phyloP scores from a whole-genome alignment of 2,888 invertebrate genomes.

The Sarcophaga caerulescens region DNA sequence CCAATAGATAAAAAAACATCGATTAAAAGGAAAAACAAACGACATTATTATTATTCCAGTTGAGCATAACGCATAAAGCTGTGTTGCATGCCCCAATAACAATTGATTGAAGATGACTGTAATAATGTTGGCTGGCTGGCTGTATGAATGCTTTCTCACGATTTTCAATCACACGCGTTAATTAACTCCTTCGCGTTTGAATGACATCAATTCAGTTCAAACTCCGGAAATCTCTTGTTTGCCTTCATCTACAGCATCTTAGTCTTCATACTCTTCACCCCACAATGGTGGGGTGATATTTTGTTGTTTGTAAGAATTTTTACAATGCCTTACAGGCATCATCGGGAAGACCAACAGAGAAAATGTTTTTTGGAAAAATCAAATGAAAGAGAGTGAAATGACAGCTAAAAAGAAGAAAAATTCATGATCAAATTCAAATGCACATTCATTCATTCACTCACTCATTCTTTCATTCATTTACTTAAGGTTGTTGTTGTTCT shows the following conservation, averaged over 20 bases:
- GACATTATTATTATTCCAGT: not conserved
- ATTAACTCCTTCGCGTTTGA: slow-evolving; percentile 71
- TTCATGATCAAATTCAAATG: slow-evolving; percentile 35
- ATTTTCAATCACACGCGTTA: slow-evolving; percentile 72
- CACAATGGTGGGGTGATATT: not conserved
- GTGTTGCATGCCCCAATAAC: slow-evolving; percentile 2
- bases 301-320: slow-evolving; percentile 1
- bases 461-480: slow-evolving; percentile 25
- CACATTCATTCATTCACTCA: slow-evolving; percentile 56
- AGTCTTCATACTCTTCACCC: slow-evolving; percentile 1
- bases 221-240: slow-evolving; percentile 75
- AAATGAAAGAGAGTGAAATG: slow-evolving; percentile 24
- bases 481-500: not conserved
- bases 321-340: slow-evolving; percentile 22
- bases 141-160: slow-evolving; percentile 72
- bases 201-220: slow-evolving; percentile 51
- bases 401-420: slow-evolving; percentile 36
- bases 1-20: not conserved
- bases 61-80: not conserved
- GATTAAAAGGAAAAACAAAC: not conserved
- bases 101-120: slow-evolving; percentile 1
- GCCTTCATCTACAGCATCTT: slow-evolving; percentile 52
- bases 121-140: too few species aligned
- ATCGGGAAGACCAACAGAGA: too few species aligned
- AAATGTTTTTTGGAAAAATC: not conserved